Conservation (phyloP, 2,888 invertebrate genomes). For the Auanema freiburgensis region DNA sequence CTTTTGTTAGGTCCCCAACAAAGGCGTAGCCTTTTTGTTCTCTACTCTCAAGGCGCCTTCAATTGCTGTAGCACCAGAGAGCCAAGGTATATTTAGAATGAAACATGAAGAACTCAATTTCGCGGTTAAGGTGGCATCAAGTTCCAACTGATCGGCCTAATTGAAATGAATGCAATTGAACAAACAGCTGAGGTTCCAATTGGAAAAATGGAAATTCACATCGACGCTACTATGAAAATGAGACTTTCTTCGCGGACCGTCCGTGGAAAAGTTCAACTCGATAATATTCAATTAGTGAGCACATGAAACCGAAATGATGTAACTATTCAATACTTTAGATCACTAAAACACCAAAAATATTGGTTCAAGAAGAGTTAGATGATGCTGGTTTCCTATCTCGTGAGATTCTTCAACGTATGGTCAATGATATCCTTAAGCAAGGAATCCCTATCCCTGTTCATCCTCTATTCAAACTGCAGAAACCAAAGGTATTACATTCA, state of each 20-base stretch:
- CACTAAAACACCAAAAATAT: slow-evolving; percentile 53
- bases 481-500: slow-evolving; percentile 47
- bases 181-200: slow-evolving; percentile 39
- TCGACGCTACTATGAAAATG: slow-evolving; percentile 60
- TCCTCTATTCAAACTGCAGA: slow-evolving; percentile 58
- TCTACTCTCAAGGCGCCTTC: slow-evolving; percentile 43
- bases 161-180: slow-evolving; percentile 33
- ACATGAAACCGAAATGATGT: neutral
- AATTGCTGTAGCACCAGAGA: slow-evolving; percentile 38
- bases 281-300: slow-evolving; percentile 52
- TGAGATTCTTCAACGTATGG: slow-evolving; percentile 55
- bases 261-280: slow-evolving; percentile 55
- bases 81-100: slow-evolving; percentile 22
- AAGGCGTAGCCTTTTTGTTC: slow-evolving; percentile 46
- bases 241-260: slow-evolving; percentile 54
- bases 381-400: slow-evolving; percentile 58
- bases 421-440: slow-evolving; percentile 60
- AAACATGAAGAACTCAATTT: neutral
- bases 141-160: slow-evolving; percentile 49
- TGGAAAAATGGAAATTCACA: slow-evolving; percentile 47
- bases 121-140: slow-evolving; percentile 48
- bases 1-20: slow-evolving; percentile 45
- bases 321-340: slow-evolving; percentile 26
- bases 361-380: slow-evolving; percentile 60
- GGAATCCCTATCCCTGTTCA: slow-evolving; percentile 63